A percentile compares a stretch with the other conserved stretches of the same genome.
These are phyloP conservation scores for Agapostemon virescens DNA, from an alignment of 2,888 invertebrate genomes.

Conservation along the genomic window DNA sequence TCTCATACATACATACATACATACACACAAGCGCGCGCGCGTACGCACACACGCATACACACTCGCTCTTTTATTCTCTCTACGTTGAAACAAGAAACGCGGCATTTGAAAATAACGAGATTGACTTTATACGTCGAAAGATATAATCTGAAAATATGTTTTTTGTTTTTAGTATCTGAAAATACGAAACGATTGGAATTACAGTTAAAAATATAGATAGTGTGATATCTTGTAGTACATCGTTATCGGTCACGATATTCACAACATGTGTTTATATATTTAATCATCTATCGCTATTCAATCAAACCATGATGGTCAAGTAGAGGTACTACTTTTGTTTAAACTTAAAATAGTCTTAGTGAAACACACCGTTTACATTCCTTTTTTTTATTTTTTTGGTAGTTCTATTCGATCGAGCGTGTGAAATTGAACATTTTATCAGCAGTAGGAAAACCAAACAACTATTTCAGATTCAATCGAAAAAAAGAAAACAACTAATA, in stretches of 20 bases:
- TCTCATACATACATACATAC: neutral
- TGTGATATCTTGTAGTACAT: conserved; percentile 39
- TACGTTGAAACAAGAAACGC: conserved; percentile 24
- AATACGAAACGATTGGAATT: conserved; percentile 42
- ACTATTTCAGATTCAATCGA: conserved; percentile 31
- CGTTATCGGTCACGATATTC: conserved; percentile 53
- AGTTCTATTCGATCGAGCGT: conserved; percentile 9
- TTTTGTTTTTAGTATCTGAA: conserved; percentile 41
- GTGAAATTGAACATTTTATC: conserved; percentile 33
- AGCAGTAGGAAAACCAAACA: conserved; percentile 9
- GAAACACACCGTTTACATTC: conserved; percentile 12
- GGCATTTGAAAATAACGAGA: conserved; percentile 36
- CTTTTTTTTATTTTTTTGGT: neutral
- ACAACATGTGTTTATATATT: conserved; percentile 39
- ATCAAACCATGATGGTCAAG: conserved; percentile 32
- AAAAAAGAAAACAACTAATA: conserved; percentile 25
- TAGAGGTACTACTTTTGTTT: conserved; percentile 19
- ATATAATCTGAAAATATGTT: conserved; percentile 54
- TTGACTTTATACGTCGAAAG: conserved; percentile 35
- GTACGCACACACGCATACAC: neutral
- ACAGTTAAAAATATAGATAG: conserved; percentile 54
- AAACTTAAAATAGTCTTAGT: conserved; percentile 30
- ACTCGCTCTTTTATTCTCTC: neutral
- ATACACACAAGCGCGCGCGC: no score
- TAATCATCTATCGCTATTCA: conserved; percentile 25